Percentiles rank a stretch among this genome's conserved stretches.
phyloP scores from a whole-genome alignment of 2,888 invertebrate genomes.

The Zeuzera pyrina region DNA sequence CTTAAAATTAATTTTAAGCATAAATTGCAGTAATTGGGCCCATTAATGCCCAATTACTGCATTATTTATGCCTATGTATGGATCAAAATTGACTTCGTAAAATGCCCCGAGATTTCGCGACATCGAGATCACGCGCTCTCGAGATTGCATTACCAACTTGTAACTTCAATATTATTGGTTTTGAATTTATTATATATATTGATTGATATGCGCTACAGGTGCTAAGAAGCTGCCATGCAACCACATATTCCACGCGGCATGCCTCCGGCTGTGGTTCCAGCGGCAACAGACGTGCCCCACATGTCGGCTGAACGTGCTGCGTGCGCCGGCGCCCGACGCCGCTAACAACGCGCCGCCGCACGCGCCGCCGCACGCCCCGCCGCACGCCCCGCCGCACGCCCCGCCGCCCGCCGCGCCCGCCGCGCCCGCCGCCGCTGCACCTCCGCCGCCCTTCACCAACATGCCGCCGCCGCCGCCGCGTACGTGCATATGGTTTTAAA shows the following conservation, averaged over 20 bases:
- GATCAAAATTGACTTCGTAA: too few species aligned
- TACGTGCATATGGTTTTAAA: too few species aligned
- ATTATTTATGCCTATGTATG: too few species aligned
- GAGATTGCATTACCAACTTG: too few species aligned
- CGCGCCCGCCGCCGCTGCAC: slow-evolving; percentile 15
- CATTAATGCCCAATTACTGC: too few species aligned
- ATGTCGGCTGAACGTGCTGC: slow-evolving; percentile 90
- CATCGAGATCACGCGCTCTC: too few species aligned
- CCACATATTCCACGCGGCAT: slow-evolving; percentile 99
- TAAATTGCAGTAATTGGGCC: too few species aligned
- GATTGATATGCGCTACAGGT: slow-evolving; percentile 32
- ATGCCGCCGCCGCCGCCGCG: slow-evolving; percentile 51
- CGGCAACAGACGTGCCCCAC: slow-evolving; percentile 99
- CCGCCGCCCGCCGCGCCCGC: slow-evolving; percentile 17
- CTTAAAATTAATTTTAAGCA: too few species aligned
- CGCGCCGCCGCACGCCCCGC: slow-evolving; percentile 20
- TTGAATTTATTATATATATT: neutral
- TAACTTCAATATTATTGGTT: too few species aligned
- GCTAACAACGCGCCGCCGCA: slow-evolving; percentile 18
- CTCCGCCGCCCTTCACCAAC: slow-evolving; percentile 47
- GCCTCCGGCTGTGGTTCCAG: slow-evolving; percentile 99
- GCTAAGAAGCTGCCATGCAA: slow-evolving; percentile 99
- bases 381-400: slow-evolving; percentile 24
- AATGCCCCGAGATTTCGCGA: too few species aligned
- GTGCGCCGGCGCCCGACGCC: slow-evolving; percentile 55